Evolutionary conservation across 2,888 invertebrate species (phyloP).

Genomic region (Ennomos quercinarius): DNA sequence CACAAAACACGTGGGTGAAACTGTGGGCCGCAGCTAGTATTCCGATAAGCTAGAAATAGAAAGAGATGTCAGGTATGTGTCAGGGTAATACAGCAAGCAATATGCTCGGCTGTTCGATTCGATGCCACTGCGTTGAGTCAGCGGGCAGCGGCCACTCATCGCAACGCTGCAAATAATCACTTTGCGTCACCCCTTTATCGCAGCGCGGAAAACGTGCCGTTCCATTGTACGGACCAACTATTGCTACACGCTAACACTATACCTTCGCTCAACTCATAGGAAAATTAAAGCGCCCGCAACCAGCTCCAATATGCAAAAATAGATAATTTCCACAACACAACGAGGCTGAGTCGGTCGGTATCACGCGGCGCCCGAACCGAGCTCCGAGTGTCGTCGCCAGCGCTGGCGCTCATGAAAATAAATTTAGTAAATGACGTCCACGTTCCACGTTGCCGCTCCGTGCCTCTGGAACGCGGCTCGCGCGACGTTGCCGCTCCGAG

Average conservation of each 20-base stretch:
- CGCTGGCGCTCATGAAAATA: slow-evolving; percentile 84
- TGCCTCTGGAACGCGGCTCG: slow-evolving; percentile 78
- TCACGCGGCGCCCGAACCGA: slow-evolving; percentile 59
- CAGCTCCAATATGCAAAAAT: slow-evolving; percentile 70
- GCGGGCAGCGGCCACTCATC: slow-evolving; percentile 71
- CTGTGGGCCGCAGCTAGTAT: too few relatives aligned
- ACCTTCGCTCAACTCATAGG: slow-evolving; percentile 46
- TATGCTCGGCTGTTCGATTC: slow-evolving; percentile 39
- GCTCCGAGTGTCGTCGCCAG: slow-evolving; percentile 70
- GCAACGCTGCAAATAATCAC: slow-evolving; percentile 83
- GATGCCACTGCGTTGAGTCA: slow-evolving; percentile 72
- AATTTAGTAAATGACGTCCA: slow-evolving; percentile 85
- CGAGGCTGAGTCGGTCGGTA: slow-evolving; percentile 62
- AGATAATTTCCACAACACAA: slow-evolving; percentile 68
- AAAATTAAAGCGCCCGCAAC: slow-evolving; percentile 62
- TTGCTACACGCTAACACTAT: slow-evolving; percentile 53
- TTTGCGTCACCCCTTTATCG: slow-evolving; percentile 84
- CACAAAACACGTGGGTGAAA: too few relatives aligned
- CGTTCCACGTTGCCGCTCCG: slow-evolving; percentile 78
- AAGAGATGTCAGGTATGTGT: background rate
- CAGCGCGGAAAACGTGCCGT: slow-evolving; percentile 72
- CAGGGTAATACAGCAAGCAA: slow-evolving; percentile 15
- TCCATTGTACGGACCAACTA: slow-evolving; percentile 63
- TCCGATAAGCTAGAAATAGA: too few relatives aligned
- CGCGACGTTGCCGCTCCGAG: slow-evolving; percentile 80